Base-by-base conservation (phyloP, 2,113 vertebrate species). In the Strix uralensis region DNA sequence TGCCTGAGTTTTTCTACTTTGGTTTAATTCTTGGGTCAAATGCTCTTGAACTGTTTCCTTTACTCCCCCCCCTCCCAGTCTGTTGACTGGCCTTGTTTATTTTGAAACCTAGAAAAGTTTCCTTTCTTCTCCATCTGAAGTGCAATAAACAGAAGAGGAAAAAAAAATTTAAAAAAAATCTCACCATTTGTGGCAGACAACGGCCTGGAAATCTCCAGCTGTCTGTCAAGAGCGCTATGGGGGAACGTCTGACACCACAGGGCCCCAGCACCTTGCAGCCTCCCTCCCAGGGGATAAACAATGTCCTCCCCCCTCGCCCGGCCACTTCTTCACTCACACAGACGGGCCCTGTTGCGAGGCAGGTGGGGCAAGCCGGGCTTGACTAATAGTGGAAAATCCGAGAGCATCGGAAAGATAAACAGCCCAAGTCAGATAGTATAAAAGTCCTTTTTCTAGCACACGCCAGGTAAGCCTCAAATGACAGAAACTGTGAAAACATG, bases 401-500 rank as follows among this genome's bases (percentile, higher is more conserved):
- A 97, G 98, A 94, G 83, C 94, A 85, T 97, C 89, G 96, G 98
- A 98, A 98, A 98, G 97, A 97, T 98, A 98, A 98, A 98, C 97
- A 98, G 96, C 85, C 81, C 89, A 27, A 97, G 91, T 94, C 92
- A 96, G 98, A 98, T 97, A 97, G 97, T 95, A 98, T 98, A 98
- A 98, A 98, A 98, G 97, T 98, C 86, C 97, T 95, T 98, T 98
- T 94, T 97, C 98, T 95, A 97, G 98, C 88, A 77, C 82, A 77
- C 55, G 21, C 97, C 98, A 98, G 98, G 97, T 98, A 98, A 98
- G 96, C 94, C 96, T 98, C 96, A 95, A 82, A 95, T 95, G 96
- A 97, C 97, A 98, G 97, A 96, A 98, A 96, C 90, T 96, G 96
- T 98, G 81, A 96, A 98, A 98, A 98, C 97, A 98, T 65, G 96